phyloP scores from a whole-genome alignment of 2,113 vertebrate genomes.

The Neoarius graeffei region DNA sequence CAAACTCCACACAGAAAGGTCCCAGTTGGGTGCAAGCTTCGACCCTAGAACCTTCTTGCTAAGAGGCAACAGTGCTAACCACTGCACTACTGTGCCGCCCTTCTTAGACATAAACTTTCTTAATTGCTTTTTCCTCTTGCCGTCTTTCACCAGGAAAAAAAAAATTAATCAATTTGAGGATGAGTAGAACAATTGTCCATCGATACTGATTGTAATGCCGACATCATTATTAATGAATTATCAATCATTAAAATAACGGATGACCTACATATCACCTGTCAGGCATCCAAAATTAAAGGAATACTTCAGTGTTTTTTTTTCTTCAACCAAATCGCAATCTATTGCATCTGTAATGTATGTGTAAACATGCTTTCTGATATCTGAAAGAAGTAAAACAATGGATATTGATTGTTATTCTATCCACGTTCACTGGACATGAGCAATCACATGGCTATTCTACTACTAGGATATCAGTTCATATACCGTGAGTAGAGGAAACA shows the following conservation, averaged over 20 bases:
- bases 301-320: not conserved
- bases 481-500: too few relatives aligned
- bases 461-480: too few relatives aligned
- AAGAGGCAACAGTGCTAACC: too few relatives aligned
- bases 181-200: not conserved
- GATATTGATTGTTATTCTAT: too few relatives aligned
- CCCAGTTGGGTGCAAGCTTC: too few relatives aligned
- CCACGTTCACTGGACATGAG: too few relatives aligned
- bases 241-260: not conserved
- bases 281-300: not conserved
- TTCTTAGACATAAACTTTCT: not conserved
- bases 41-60: too few relatives aligned
- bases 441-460: too few relatives aligned
- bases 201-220: not conserved
- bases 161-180: too few relatives aligned
- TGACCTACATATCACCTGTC: not conserved
- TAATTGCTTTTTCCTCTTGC: not conserved
- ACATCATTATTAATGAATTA: not conserved
- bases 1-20: too few relatives aligned
- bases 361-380: not conserved
- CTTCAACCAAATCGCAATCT: not conserved
- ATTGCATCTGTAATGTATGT: not conserved
- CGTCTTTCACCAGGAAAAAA: not conserved
- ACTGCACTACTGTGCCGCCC: too few relatives aligned
- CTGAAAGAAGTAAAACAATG: not conserved